Evolutionary conservation across 2,888 invertebrate genomes (phyloP).

Genomic region (Chrysolina oricalcia): DNA sequence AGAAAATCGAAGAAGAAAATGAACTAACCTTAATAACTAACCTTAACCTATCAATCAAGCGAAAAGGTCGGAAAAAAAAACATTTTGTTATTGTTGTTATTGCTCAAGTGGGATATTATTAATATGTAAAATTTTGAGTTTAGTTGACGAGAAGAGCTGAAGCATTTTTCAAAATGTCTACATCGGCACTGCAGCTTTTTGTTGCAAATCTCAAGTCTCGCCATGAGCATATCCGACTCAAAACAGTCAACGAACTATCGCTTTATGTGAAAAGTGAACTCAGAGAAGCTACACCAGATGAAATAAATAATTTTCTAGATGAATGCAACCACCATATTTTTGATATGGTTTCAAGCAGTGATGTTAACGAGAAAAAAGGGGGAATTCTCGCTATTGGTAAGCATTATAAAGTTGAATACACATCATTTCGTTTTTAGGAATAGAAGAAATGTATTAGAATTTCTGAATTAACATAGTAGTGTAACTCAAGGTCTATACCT

Average conservation of each 20-base stretch:
- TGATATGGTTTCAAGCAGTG: constrained; percentile 95
- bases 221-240: constrained; percentile 87
- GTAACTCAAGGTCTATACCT: too few species aligned
- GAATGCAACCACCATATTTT: constrained; percentile 96
- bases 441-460: too few species aligned
- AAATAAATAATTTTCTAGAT: constrained; percentile 92
- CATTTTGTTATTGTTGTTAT: background rate
- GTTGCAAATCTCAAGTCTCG: constrained; percentile 91
- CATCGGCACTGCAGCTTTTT: constrained; percentile 83
- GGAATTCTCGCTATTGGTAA: constrained; percentile 93
- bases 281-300: constrained; percentile 91
- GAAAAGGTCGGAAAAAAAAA: background rate
- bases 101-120: background rate
- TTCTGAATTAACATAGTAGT: too few species aligned
- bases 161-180: constrained; percentile 71
- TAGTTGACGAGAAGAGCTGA: background rate
- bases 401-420: constrained; percentile 19
- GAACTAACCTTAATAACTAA: background rate
- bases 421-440: too few species aligned
- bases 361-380: constrained; percentile 95
- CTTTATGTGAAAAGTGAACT: constrained; percentile 93
- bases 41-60: background rate
- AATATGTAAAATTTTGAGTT: constrained; percentile 2
- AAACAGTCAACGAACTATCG: constrained; percentile 91
- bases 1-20: background rate